Conservation (phyloP, 1,140 invertebrate species). For the Ylistrum balloti region DNA sequence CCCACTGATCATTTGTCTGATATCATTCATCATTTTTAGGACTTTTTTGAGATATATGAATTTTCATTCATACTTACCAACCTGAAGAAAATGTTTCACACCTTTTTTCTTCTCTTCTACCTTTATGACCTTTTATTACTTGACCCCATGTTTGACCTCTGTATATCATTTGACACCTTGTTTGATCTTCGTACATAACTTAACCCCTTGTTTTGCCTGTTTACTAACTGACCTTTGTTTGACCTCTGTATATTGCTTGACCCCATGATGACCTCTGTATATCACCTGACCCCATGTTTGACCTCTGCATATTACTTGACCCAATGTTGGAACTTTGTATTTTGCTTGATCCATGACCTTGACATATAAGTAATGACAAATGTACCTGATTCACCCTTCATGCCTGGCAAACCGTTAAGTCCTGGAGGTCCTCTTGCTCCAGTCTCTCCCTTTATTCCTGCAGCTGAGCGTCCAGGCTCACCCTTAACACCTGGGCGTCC, state of each 20-base stretch:
- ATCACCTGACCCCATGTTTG: not conserved
- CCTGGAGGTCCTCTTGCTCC: constrained; percentile 5
- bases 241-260: not conserved
- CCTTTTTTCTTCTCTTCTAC: not conserved
- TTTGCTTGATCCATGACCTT: not conserved
- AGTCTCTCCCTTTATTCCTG: not conserved
- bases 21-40: no score
- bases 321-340: not conserved
- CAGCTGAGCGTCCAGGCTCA: not conserved
- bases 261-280: not conserved
- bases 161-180: not conserved
- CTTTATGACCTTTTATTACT: not conserved
- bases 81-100: not conserved
- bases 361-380: not conserved
- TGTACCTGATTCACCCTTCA: constrained; percentile 21
- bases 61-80: no score
- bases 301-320: not conserved
- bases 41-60: no score
- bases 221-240: no score
- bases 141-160: not conserved
- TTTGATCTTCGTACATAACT: not conserved
- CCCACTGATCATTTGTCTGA: no score
- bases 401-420: not conserved
- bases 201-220: not conserved
- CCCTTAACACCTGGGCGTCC: not conserved